Evolutionary conservation across 37 sponge, comb jelly and placozoan genomes (phyloP).

Genomic region (Dysidea cf. avara): DNA sequence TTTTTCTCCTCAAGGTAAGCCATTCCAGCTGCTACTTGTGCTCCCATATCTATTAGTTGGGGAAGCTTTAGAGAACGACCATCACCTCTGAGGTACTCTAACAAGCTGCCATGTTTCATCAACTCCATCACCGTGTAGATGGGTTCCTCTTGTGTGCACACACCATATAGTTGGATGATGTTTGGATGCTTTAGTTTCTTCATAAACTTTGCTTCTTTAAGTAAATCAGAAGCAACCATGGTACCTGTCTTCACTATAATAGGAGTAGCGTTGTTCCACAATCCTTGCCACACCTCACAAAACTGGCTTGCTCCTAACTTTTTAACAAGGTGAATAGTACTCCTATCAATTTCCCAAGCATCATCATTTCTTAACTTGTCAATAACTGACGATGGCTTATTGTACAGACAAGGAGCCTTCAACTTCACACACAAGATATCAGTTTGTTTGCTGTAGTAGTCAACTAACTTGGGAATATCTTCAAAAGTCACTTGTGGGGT

Average conservation of each 20-base stretch:
- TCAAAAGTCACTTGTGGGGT: constrained; percentile 72
- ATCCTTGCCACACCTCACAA: constrained; percentile 94
- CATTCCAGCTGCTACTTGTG: constrained; percentile 95
- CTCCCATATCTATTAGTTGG: too few relatives aligned
- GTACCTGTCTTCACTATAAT: constrained; percentile 98
- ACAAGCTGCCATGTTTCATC: too few relatives aligned
- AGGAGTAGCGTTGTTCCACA: constrained; percentile 89
- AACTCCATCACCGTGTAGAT: too few relatives aligned
- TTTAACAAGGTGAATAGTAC: constrained; percentile 52
- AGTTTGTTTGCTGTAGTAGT: constrained; percentile 74
- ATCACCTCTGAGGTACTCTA: too few relatives aligned
- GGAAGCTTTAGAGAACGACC: too few relatives aligned
- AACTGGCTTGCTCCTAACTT: constrained; percentile 91
- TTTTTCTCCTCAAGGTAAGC: constrained; percentile 92
- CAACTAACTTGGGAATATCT: too few relatives aligned
- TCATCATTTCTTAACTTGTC: constrained; percentile 74
- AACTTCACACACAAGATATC: constrained; percentile 82
- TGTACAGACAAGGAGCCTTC: constrained; percentile 60
- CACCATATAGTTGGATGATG: too few relatives aligned
- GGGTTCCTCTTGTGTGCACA: too few relatives aligned
- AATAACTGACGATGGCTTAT: constrained; percentile 89
- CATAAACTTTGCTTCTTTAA: constrained; percentile 95
- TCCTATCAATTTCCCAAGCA: constrained; percentile 92
- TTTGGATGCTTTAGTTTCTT: constrained; percentile 93
- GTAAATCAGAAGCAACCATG: constrained; percentile 90